A percentile compares a stretch with the other conserved stretches of the same genome.
phyloP scores from a whole-genome alignment of 2,797 vertebrate species.

The Coccyzus lansbergi region DNA sequence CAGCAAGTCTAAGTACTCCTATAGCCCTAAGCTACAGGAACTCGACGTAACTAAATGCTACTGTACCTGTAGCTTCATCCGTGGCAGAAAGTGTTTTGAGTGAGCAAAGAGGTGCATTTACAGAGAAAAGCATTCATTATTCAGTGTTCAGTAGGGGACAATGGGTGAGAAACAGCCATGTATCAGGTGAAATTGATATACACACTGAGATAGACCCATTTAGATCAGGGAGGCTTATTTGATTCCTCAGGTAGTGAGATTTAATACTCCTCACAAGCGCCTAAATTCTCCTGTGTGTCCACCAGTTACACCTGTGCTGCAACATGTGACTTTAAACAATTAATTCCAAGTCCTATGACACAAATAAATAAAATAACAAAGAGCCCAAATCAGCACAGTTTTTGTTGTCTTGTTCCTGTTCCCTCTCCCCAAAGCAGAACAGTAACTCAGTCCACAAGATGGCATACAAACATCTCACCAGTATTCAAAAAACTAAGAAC shows the following conservation, averaged over 20 bases:
- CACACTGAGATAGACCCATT: background rate
- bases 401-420: background rate
- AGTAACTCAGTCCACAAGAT: background rate
- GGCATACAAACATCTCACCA: background rate
- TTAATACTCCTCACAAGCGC: background rate
- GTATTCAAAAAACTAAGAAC: background rate
- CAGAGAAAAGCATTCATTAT: background rate
- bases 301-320: background rate
- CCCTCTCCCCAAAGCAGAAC: background rate
- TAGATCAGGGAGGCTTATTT: background rate
- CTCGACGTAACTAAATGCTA: background rate
- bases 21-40: background rate
- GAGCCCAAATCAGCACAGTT: background rate
- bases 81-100: background rate
- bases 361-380: background rate
- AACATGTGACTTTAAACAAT: background rate
- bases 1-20: background rate
- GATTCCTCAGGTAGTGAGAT: background rate
- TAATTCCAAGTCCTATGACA: background rate
- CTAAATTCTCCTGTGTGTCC: background rate
- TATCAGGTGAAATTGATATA: background rate
- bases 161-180: background rate
- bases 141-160: background rate
- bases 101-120: background rate
- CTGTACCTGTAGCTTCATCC: conserved; percentile 49